These are phyloP conservation scores for Halocaridina rubra DNA, from an alignment of 2,888 invertebrate species.

Conservation along the genomic window DNA sequence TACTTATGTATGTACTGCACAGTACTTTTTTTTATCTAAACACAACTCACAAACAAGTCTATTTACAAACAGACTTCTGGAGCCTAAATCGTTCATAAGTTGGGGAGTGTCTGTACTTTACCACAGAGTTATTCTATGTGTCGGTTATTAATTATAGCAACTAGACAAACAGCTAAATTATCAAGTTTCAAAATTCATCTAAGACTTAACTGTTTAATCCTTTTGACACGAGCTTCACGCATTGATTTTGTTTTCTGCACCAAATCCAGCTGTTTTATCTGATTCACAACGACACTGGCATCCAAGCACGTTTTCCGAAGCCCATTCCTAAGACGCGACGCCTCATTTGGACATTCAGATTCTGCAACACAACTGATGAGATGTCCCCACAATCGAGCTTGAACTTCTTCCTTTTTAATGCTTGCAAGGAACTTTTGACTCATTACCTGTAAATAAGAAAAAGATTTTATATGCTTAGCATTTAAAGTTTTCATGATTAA, in stretches of 20 bases:
- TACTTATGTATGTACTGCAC: too few species aligned
- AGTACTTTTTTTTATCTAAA: too few species aligned
- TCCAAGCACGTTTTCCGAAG: conserved; percentile 31
- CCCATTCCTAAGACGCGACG: conserved; percentile 25
- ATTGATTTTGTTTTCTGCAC: conserved; percentile 20
- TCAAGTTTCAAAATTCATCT: background rate
- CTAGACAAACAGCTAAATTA: background rate
- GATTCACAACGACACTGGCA: background rate
- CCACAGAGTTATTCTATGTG: too few species aligned
- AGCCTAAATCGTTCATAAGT: too few species aligned
- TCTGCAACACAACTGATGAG: conserved; percentile 27
- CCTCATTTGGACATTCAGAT: conserved; percentile 26
- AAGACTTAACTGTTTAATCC: conserved; percentile 27
- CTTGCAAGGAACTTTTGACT: conserved; percentile 29
- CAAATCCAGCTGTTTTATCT: conserved; percentile 23
- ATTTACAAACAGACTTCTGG: too few species aligned
- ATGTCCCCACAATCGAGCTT: conserved; percentile 15
- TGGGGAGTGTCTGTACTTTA: too few species aligned
- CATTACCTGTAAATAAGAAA: conserved; percentile 16
- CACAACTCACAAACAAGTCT: too few species aligned
- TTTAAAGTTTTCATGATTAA: background rate
- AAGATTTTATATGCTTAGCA: background rate
- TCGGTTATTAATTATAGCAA: too few species aligned
- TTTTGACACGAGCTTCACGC: conserved; percentile 12
- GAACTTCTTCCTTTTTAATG: background rate